Base-by-base conservation (phyloP, 2,888 invertebrate species). In the Amphipoea lucens region DNA sequence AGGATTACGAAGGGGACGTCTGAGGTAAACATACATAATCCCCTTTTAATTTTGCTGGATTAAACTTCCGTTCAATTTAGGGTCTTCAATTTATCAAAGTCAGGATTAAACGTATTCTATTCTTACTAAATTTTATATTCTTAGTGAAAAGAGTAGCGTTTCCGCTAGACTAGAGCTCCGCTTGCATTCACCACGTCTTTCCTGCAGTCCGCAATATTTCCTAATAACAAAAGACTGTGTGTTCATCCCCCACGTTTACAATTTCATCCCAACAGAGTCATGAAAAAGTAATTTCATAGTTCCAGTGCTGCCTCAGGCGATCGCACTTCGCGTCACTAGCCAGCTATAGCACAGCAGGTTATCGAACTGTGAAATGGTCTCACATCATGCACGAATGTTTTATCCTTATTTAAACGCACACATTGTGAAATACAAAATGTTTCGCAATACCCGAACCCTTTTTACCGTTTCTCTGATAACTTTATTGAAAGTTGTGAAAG, bases 301-400 rank as follows among this genome's bases (percentile, higher is more conserved):
- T 69, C 60, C 71, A 77, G 68, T 70, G 80, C 67, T 57, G 81
- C 88, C 71, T 78, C 63, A 57, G 67, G 78, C 79, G 62, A 79
- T 67, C 69, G 69, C 36, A 66, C 42, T 65, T 70, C 29, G 76
- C 66, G 69, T 82, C 72, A 72, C 74, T 82, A 66, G 70, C 70
- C 42, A 45, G 36, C 17, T 74, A 78, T 65, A 54, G 45, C 48
- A 67, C 14, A 4, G 57, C 45, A n/a, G 85, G 82, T 78, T 87
- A 89, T 76, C 73, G 82, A 85, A 89, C 87, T 87, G 82, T 83
- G 81, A 87, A 89, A 89, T 78, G 71, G 85, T 79, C 72, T 78
- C 82, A 75, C 82, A 84, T 86, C 83, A 83, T 88, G 88, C 85
- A 86, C 84, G 76, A 80, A 84, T 84, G 79, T 79, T 62, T 80